phyloP scores from a whole-genome alignment of 2,113 vertebrate genomes.

The Vimba vimba region DNA sequence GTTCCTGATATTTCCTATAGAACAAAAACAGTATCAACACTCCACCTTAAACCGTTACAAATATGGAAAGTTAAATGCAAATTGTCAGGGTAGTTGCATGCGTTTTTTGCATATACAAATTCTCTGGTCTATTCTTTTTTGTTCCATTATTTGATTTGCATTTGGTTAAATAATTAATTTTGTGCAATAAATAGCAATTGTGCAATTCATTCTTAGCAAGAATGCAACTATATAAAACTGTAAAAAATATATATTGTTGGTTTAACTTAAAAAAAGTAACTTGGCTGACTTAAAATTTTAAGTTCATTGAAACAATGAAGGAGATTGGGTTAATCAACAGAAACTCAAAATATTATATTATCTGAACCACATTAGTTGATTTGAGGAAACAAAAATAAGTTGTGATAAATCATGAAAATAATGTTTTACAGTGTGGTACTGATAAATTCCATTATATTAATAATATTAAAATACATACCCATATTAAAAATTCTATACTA shows the following conservation, averaged over 20 bases:
- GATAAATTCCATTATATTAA: background rate
- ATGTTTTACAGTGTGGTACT: background rate
- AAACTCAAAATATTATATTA: too few relatives aligned
- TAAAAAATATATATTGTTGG: too few relatives aligned
- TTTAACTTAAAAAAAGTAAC: too few relatives aligned
- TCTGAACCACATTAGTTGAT: too few relatives aligned
- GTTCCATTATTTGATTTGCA: background rate
- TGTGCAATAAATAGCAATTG: background rate
- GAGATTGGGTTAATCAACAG: too few relatives aligned
- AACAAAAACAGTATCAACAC: background rate
- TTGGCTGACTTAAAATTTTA: too few relatives aligned
- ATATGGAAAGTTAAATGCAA: background rate
- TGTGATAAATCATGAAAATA: too few relatives aligned
- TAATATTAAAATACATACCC: too few relatives aligned
- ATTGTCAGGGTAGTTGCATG: background rate
- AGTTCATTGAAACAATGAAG: too few relatives aligned
- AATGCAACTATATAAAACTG: background rate
- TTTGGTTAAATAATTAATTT: background rate
- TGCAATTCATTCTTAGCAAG: background rate
- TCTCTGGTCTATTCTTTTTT: background rate
- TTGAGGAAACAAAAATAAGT: too few relatives aligned
- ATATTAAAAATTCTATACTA: background rate
- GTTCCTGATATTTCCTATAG: background rate
- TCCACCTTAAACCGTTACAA: background rate
- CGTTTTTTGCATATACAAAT: background rate